Base-by-base conservation (phyloP, 1,140 invertebrate genomes). In the Nephotettix cincticeps region DNA sequence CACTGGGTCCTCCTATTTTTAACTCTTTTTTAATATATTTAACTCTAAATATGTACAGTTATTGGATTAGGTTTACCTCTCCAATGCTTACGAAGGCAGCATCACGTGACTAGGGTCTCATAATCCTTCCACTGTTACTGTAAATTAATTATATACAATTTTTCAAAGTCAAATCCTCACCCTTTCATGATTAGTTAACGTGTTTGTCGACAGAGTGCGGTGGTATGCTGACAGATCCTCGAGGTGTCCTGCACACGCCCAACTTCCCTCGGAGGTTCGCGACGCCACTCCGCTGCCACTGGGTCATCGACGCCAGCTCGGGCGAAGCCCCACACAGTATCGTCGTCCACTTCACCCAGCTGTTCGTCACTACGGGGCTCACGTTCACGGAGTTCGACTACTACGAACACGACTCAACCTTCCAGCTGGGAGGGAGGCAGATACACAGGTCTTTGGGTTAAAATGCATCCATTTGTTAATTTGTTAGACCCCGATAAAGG, bases 291-390 rank as follows among this genome's bases (percentile, higher is more conserved):
- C 87, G 87, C 69, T 95, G 93, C 78, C 86, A 89, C 69, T 97
- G 94, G 94, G 83, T 96, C 13, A 94, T 97, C 76, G 89, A 94
- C 75, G 89, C 92, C 4, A 64, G 61, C n/a, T n/a, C n/a, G 17
- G 11, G 23, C 13, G 32, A 43, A 3, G 19, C 32, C 11, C 14
- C 1, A 1, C 6, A 75, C 81, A 1, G 77, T 80, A 93, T 96
- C 75, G 87, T 93, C 36, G 84, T 96, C 23, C 96, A 96, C 78
- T 85, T 96, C 71, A 96, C 93, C 0, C 94, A 96, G 76, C 86
- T 94, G 30, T 96, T 92, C 81, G 90, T 93, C 27, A 89, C 89
- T 58, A 89, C 89, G 75, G 93, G 91, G 0, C 82, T 96, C 0
- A 87, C 85, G 27, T 93, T 95, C 77, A 93, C 90, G 0, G 93